phyloP scores from a whole-genome alignment of 1,140 invertebrate species.

The Trichonephila inaurata region DNA sequence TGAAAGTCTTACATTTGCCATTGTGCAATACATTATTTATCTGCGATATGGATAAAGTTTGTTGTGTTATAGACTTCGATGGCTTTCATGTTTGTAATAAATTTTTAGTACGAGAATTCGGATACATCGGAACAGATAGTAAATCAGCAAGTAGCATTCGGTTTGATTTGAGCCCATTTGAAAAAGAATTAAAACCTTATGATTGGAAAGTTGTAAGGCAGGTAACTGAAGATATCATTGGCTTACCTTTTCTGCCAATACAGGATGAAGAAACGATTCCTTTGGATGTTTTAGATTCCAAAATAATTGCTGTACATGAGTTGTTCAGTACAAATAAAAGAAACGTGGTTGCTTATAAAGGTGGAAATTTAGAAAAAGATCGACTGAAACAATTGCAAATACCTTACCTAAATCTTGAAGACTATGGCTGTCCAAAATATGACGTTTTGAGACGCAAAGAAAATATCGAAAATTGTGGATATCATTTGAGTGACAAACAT shows the following conservation, averaged over 20 bases:
- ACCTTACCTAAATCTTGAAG: slow-evolving; percentile 41
- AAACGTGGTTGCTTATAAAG: slow-evolving; percentile 41
- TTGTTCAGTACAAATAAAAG: not conserved
- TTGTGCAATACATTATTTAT: not conserved
- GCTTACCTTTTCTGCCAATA: slow-evolving; percentile 26
- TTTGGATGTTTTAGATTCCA: not conserved
- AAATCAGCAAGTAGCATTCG: not conserved
- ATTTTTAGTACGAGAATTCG: slow-evolving; percentile 56
- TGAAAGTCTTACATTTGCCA: not conserved
- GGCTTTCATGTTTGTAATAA: not conserved
- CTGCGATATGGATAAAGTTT: slow-evolving; percentile 13
- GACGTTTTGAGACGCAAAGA: not conserved
- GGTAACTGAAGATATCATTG: not conserved
- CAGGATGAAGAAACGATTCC: not conserved
- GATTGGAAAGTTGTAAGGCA: not conserved
- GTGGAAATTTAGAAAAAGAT: slow-evolving; percentile 30
- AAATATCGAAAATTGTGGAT: not conserved
- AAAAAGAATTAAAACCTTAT: not conserved
- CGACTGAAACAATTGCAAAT: not conserved
- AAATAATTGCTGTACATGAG: not conserved
- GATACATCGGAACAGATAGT: slow-evolving; percentile 18
- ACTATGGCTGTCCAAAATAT: slow-evolving; percentile 50
- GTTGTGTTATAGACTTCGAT: slow-evolving; percentile 57
- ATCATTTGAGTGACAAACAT: not conserved
- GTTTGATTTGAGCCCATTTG: slow-evolving; percentile 22